These are phyloP conservation scores for Lepidurus packardi DNA, from an alignment of 1,140 invertebrate species.

Conservation along the genomic window DNA sequence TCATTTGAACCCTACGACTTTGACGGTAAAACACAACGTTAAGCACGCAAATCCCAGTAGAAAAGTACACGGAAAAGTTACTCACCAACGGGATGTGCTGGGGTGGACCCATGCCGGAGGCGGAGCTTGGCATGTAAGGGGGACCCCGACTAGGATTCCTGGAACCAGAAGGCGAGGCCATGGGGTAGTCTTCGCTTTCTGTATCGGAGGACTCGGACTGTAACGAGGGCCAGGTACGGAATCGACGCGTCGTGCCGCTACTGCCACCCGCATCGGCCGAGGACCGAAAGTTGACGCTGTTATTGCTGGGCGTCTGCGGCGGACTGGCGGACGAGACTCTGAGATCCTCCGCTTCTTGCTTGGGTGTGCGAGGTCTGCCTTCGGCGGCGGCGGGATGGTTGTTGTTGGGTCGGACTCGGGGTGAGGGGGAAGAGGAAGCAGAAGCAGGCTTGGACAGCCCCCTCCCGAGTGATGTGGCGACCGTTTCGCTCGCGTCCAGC, in stretches of 20 bases:
- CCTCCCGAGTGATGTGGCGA: background rate
- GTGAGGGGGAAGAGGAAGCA: background rate
- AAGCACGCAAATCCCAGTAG: background rate
- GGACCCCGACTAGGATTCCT: conserved; percentile 37
- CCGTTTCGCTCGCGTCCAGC: background rate
- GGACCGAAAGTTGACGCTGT: conserved; percentile 40
- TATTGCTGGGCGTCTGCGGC: conserved; percentile 41
- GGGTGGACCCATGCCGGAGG: conserved; percentile 53
- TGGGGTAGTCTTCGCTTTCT: conserved; percentile 48
- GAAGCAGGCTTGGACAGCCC: conserved; percentile 21
- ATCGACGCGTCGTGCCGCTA: conserved; percentile 33
- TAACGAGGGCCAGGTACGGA: conserved; percentile 38
- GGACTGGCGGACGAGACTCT: conserved; percentile 38
- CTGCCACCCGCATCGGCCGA: background rate
- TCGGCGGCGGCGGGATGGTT: conserved; percentile 23
- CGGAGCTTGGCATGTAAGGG: conserved; percentile 42
- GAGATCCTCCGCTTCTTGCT: conserved; percentile 31
- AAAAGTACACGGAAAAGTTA: conserved; percentile 32
- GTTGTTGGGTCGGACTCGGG: background rate
- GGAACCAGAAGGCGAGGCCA: conserved; percentile 50
- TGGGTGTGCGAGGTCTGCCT: conserved; percentile 42
- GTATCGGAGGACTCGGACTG: conserved; percentile 46
- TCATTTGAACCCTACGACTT: too few species aligned
- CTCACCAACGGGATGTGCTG: conserved; percentile 79
- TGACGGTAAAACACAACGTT: background rate